A percentile compares a stretch with the other conserved stretches of the same genome.
phyloP scores from a whole-genome alignment of 2,888 invertebrate species.

The Chrysolina oricalcia region DNA sequence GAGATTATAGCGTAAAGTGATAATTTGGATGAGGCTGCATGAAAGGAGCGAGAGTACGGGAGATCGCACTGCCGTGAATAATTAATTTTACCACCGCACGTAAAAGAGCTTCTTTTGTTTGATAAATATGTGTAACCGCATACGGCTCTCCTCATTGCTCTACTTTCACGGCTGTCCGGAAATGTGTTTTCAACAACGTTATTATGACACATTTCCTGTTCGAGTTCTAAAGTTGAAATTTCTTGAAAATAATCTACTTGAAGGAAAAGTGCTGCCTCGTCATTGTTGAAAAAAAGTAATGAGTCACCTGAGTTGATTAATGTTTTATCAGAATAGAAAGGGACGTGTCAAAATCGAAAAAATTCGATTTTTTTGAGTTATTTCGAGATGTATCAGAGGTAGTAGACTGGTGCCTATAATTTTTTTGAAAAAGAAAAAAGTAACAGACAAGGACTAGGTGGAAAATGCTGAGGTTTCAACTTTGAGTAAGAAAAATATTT shows the following conservation, averaged over 20 bases:
- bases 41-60: slow-evolving; percentile 62
- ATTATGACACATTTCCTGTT: not conserved
- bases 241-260: not conserved
- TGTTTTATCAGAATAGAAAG: too few species aligned
- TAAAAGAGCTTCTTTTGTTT: slow-evolving; percentile 58
- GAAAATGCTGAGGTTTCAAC: too few species aligned
- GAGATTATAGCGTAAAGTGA: slow-evolving; percentile 68
- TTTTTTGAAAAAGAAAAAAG: too few species aligned
- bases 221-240: not conserved
- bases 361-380: too few species aligned
- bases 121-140: slow-evolving; percentile 57
- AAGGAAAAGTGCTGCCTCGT: too few species aligned
- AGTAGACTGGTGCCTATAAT: too few species aligned
- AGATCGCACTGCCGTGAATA: slow-evolving; percentile 63
- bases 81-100: slow-evolving; percentile 62
- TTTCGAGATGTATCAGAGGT: too few species aligned
- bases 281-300: too few species aligned
- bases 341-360: too few species aligned
- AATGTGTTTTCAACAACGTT: not conserved
- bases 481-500: too few species aligned
- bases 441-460: too few species aligned
- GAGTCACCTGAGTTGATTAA: too few species aligned
- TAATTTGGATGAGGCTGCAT: slow-evolving; percentile 66
- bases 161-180: not conserved
- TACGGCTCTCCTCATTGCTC: slow-evolving; percentile 29